phyloP scores from a whole-genome alignment of 2,797 vertebrate species.

The Leuciscus waleckii region DNA sequence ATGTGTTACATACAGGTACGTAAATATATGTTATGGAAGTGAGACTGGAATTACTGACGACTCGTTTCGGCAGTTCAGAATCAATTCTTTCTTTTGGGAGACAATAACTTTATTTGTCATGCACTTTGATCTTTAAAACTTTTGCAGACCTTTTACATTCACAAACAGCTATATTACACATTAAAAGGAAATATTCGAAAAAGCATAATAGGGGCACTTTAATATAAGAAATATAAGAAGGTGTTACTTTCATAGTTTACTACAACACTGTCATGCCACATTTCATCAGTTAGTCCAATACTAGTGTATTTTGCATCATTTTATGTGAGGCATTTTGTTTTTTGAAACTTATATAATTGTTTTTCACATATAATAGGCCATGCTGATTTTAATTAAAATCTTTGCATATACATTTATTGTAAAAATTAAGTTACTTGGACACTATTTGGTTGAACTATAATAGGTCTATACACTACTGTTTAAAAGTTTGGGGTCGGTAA shows the following conservation, averaged over 20 bases:
- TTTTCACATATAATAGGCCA: neutral
- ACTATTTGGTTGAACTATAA: neutral
- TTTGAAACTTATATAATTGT: neutral
- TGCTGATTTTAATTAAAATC: neutral
- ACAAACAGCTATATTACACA: neutral
- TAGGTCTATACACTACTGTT: neutral
- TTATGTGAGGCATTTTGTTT: neutral
- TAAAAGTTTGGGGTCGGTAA: neutral
- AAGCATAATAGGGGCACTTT: neutral
- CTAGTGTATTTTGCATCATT: neutral
- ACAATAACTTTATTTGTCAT: neutral
- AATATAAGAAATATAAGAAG: neutral
- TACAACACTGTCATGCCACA: neutral
- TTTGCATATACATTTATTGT: neutral
- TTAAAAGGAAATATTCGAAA: neutral
- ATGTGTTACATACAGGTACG: neutral
- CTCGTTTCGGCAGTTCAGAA: neutral
- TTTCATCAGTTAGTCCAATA: neutral
- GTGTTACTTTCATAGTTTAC: neutral
- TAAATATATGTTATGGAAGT: constrained; percentile 9
- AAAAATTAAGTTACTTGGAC: neutral
- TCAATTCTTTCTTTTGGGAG: neutral
- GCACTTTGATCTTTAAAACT: neutral
- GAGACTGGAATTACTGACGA: neutral
- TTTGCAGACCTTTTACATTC: constrained; percentile 1